Conservation (phyloP, 37 sponge, comb jelly and placozoan genomes). For the Dysidea cf. avara region DNA sequence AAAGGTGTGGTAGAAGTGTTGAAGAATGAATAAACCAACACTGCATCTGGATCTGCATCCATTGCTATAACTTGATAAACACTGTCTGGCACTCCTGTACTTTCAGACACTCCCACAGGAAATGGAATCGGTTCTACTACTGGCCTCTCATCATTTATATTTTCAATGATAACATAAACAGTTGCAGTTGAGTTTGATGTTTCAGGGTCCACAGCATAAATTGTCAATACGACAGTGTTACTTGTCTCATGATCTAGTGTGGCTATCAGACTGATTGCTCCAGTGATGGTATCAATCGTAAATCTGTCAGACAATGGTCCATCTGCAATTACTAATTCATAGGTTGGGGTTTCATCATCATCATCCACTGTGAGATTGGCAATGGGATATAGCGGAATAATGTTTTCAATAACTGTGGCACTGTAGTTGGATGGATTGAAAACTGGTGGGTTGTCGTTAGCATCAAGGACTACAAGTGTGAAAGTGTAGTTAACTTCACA, state of each 20-base stretch:
- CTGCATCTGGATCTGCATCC: too few species aligned
- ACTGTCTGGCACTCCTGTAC: too few species aligned
- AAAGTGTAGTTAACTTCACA: not conserved
- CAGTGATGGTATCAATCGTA: conserved; percentile 32
- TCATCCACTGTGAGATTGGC: conserved; percentile 49
- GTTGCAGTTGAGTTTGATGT: not conserved
- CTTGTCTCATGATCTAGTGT: conserved; percentile 50
- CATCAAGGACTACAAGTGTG: conserved; percentile 30
- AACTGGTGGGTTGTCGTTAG: conserved; percentile 45
- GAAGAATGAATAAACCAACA: too few species aligned
- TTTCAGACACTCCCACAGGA: not conserved
- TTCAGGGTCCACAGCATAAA: conserved; percentile 42
- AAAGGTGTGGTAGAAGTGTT: too few species aligned
- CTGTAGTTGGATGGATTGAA: conserved; percentile 24
- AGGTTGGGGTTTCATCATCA: conserved; percentile 48
- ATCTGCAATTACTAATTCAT: not conserved
- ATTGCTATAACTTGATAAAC: too few species aligned
- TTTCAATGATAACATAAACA: conserved; percentile 37
- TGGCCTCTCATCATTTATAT: conserved; percentile 59
- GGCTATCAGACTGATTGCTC: conserved; percentile 17
- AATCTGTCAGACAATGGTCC: conserved; percentile 12
- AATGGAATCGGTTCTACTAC: conserved; percentile 6
- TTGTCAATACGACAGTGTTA: conserved; percentile 6
- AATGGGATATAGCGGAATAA: conserved; percentile 10
- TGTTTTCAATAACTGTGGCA: conserved; percentile 37